Evolutionary conservation across 1,140 invertebrate species (phyloP).

Genomic region (Papilio helenus): DNA sequence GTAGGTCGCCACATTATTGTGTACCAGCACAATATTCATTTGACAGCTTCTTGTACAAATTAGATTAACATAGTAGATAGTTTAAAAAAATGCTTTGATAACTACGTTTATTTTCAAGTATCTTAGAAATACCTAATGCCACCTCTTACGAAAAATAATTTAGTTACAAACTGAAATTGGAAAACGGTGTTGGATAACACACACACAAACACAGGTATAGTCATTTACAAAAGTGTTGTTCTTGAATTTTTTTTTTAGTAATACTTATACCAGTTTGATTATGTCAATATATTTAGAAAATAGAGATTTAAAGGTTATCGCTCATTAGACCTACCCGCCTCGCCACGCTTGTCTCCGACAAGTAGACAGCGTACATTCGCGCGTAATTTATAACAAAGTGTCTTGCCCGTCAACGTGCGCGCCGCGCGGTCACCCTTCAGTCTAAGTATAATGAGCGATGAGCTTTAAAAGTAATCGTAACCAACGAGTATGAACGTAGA

Average conservation of each 20-base stretch:
- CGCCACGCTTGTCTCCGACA: too few species aligned
- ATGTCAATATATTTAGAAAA: too few species aligned
- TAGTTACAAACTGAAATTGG: neutral
- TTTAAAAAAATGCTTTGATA: neutral
- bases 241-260: neutral
- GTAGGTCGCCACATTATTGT: neutral
- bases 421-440: too few species aligned
- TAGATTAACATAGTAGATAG: neutral
- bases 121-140: neutral
- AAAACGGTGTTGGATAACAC: neutral
- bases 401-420: too few species aligned
- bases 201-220: neutral
- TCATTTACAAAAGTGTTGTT: neutral
- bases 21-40: neutral
- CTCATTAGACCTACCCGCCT: too few species aligned
- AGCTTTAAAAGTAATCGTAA: too few species aligned
- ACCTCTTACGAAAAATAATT: neutral
- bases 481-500: too few species aligned
- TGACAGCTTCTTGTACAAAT: neutral
- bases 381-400: too few species aligned
- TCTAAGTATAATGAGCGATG: too few species aligned
- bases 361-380: too few species aligned
- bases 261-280: neutral
- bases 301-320: too few species aligned
- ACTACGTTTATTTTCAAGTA: neutral